Conservation (phyloP, 1,140 invertebrate species). For the Drosophila grimshawi region DNA sequence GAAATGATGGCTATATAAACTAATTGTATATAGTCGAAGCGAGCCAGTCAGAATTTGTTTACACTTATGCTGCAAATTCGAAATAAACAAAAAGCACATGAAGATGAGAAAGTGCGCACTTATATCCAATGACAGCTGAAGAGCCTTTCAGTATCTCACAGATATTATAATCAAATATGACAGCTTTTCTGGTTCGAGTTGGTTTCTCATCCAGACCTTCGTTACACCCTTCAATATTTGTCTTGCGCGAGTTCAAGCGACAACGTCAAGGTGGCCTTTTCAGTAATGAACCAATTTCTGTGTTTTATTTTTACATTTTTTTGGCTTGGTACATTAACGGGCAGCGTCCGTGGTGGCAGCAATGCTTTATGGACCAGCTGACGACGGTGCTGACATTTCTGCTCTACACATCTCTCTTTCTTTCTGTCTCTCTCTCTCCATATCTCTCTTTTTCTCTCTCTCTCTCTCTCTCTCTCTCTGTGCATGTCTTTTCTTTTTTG, state of each 20-base stretch:
- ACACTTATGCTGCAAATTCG: constrained; percentile 29
- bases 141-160: background rate
- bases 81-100: constrained; percentile 28
- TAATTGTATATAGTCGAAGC: constrained; percentile 21
- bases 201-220: constrained; percentile 50
- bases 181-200: background rate
- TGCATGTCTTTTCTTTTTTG: constrained; percentile 8
- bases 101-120: constrained; percentile 32
- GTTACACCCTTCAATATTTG: constrained; percentile 74
- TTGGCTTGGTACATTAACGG: constrained; percentile 63
- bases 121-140: constrained; percentile 17
- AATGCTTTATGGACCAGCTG: constrained; percentile 72
- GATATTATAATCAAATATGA: background rate
- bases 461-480: constrained; percentile 6
- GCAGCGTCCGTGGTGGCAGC: constrained; percentile 40
- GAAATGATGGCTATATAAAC: constrained; percentile 22
- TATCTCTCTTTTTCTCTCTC: constrained; percentile 25
- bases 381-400: constrained; percentile 45
- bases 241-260: constrained; percentile 77
- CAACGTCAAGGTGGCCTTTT: constrained; percentile 75
- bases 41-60: constrained; percentile 29
- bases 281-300: constrained; percentile 79
- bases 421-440: constrained; percentile 17
- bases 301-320: constrained; percentile 70
- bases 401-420: background rate